Evolutionary conservation across 2,888 invertebrate genomes (phyloP), one percentile per base, ranked within the genome.

Genomic region (Phrixothrix hirtus): DNA sequence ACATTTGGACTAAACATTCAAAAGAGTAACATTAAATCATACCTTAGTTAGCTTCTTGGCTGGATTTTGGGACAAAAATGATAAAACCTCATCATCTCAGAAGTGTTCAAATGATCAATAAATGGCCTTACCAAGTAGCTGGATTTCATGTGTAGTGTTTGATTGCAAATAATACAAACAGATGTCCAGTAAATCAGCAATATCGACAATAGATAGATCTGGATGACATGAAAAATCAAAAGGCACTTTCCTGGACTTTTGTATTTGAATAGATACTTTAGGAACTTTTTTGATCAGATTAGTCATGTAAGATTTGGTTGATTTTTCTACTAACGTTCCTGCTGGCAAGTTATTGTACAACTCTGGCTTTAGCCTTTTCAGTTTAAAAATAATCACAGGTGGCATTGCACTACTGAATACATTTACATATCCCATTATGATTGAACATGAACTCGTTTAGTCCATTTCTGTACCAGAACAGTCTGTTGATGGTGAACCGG

Each of bases 331-430:
- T 16, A 35, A 11, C 17, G 60, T 31, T 15, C 65, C 67, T 9
- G 64, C 54, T 30, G 67, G 65, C 26, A 69, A 37, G 38, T 42
- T 56, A 52, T 66, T 61, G 9, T 7, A 13, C 50, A 52, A 66
- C 49, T 62, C 60, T 17, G 56, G 56, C 26, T 66, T 65, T 12
- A 52, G 26, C 38, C 67, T 21, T 52, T 64, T 47, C 2, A 65
- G 66, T 60, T 67, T 67, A 45, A 66, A 68, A 39, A 70, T 34
- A 13, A 72, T 60, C 50, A 66, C 60, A 1, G 68, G 69, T 25
- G 66, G 68, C 13, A 69, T 65, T 12, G 60, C 42, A 36, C 56
- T 55, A 11, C 67, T n/a, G n/a, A n/a, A n/a, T n/a, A n/a, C n/a
- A n/a, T n/a, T n/a, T n/a, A n/a, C n/a, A n/a, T n/a, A n/a, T n/a